Evolutionary conservation across 1,140 invertebrate genomes (phyloP).

Genomic region (Euura lappo): DNA sequence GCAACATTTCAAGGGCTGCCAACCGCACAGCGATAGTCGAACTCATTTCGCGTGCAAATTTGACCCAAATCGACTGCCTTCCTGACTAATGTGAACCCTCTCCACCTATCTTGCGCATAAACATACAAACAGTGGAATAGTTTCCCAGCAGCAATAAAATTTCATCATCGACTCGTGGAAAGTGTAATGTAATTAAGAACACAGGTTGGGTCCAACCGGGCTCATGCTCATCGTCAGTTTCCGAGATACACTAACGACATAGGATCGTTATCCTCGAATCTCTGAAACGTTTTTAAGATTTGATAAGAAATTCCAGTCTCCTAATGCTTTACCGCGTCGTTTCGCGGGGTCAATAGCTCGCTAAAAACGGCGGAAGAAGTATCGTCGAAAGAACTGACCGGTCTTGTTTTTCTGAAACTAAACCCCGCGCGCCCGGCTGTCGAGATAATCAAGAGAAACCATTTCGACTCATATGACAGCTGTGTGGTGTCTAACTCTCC

Average conservation of each 20-base stretch:
- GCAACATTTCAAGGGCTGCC: not conserved
- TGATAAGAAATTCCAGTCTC: no score
- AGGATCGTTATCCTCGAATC: no score
- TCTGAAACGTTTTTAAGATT: no score
- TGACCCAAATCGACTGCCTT: slow-evolving; percentile 1
- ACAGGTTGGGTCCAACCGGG: not conserved
- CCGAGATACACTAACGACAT: not conserved
- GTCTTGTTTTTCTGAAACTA: no score
- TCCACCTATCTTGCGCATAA: not conserved
- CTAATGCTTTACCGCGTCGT: no score
- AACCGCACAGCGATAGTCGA: not conserved
- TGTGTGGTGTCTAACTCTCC: no score
- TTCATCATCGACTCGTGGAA: not conserved
- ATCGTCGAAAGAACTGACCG: no score
- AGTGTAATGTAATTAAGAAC: not conserved
- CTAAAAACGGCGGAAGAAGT: no score
- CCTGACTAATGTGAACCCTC: not conserved
- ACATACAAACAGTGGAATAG: not conserved
- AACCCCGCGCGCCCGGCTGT: no score
- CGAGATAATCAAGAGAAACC: no score
- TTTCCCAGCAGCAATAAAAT: not conserved
- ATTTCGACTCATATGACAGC: no score
- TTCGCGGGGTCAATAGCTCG: no score
- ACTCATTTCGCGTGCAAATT: not conserved
- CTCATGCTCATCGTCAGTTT: not conserved